A percentile compares a stretch with the other conserved stretches of the same genome.
Evolutionary conservation across 2,113 vertebrate genomes (phyloP).

Genomic region (Corythaixoides concolor): DNA sequence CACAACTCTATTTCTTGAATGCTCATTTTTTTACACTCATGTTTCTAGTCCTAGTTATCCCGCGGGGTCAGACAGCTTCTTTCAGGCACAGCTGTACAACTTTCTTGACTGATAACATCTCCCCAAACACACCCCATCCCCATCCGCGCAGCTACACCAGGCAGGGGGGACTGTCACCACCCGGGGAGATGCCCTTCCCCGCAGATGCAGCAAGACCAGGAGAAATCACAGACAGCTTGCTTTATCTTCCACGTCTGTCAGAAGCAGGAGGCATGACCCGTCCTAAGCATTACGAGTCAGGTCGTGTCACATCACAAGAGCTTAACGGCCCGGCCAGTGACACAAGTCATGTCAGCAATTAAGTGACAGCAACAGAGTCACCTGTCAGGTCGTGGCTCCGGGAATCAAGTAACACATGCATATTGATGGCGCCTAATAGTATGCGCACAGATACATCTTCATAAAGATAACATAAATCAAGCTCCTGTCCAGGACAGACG

Average conservation of each 20-base stretch:
- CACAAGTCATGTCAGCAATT: slow-evolving; percentile 6
- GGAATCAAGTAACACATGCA: neutral
- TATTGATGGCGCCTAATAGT: neutral
- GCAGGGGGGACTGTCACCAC: too few relatives aligned
- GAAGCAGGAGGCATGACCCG: neutral
- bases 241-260: neutral
- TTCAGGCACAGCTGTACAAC: neutral
- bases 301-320: neutral
- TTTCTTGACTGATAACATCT: too few relatives aligned
- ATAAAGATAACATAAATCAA: slow-evolving; percentile 40
- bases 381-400: neutral
- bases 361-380: slow-evolving; percentile 21
- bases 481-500: neutral
- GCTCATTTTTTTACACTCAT: fast-evolving
- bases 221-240: neutral
- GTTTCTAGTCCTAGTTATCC: neutral
- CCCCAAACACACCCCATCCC: neutral
- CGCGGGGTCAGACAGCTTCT: neutral
- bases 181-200: too few relatives aligned
- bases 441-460: neutral
- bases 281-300: neutral
- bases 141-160: fast-evolving
- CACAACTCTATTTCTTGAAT: fast-evolving
- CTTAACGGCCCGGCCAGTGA: neutral
- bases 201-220: neutral